Percentiles rank a stretch among this genome's conserved stretches.
Conservation (phyloP, 2,888 invertebrate genomes). For the Polyommatus icarus region DNA sequence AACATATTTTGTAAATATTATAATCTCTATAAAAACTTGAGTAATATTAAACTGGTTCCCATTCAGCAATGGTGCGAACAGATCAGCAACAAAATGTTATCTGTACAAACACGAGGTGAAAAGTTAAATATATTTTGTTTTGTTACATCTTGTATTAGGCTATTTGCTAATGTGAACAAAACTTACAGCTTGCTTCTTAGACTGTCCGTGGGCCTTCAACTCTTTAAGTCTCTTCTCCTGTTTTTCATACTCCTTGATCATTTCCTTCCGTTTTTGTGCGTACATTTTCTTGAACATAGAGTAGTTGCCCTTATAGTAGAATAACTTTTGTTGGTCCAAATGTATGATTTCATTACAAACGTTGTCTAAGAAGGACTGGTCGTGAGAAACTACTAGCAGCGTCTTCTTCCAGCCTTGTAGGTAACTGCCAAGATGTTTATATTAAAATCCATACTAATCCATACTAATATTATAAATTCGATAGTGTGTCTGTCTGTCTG, state of each 20-base stretch:
- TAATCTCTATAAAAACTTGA: too few relatives aligned
- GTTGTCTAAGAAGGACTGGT: conserved; percentile 99
- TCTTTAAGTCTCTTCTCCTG: conserved; percentile 98
- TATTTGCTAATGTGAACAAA: conserved; percentile 12
- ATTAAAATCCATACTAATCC: too few relatives aligned
- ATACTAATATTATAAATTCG: too few relatives aligned
- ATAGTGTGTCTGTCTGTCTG: too few relatives aligned
- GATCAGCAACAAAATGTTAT: too few relatives aligned
- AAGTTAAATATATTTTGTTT: too few relatives aligned
- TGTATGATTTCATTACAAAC: conserved; percentile 99
- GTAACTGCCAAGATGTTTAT: conserved; percentile 82
- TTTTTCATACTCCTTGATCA: conserved; percentile 98
- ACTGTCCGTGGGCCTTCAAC: conserved; percentile 96
- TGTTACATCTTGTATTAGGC: background rate
- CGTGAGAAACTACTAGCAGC: conserved; percentile 98
- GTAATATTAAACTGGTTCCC: too few relatives aligned
- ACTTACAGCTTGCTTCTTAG: conserved; percentile 93
- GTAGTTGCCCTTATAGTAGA: conserved; percentile 98
- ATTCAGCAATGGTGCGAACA: too few relatives aligned
- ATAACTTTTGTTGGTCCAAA: conserved; percentile 95
- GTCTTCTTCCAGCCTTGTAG: conserved; percentile 99
- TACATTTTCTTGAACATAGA: conserved; percentile 99
- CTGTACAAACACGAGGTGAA: too few relatives aligned
- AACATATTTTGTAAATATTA: too few relatives aligned
- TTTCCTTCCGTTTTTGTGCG: conserved; percentile 96